Conservation (phyloP, 2,888 invertebrate species). For the Chromoteleia sp. region DNA sequence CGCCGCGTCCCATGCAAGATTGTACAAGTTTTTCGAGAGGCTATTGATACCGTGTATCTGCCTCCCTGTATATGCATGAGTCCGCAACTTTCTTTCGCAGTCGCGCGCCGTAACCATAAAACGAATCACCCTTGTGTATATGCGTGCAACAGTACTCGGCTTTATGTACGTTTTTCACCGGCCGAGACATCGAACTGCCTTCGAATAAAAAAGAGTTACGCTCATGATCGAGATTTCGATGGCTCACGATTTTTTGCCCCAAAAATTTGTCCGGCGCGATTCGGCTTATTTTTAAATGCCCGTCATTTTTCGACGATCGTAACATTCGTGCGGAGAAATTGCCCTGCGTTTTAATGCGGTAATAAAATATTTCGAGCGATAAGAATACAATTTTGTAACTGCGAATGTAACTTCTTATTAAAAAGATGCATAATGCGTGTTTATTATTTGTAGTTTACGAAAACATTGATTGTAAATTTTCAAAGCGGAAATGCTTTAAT, state of each 20-base stretch:
- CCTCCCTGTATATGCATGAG: conserved; percentile 80
- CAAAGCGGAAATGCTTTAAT: no score
- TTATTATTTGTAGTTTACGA: no score
- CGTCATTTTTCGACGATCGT: conserved; percentile 44
- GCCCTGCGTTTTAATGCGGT: conserved; percentile 5
- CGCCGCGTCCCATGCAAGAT: conserved; percentile 75
- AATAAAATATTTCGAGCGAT: conserved; percentile 1
- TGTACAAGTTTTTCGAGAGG: conserved; percentile 83
- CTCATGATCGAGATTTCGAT: conserved; percentile 67
- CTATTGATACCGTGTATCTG: conserved; percentile 79
- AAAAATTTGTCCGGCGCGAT: conserved; percentile 68
- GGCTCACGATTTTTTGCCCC: conserved; percentile 65
- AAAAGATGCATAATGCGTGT: no score
- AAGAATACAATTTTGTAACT: neutral
- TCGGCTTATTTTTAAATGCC: conserved; percentile 34
- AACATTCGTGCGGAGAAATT: conserved; percentile 22
- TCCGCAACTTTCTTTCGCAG: conserved; percentile 79
- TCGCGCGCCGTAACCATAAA: conserved; percentile 81
- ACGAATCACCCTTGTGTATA: conserved; percentile 76
- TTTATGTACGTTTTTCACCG: conserved; percentile 78
- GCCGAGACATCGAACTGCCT: conserved; percentile 71
- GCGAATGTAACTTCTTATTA: no score
- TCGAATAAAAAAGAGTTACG: conserved; percentile 64
- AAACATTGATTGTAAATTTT: no score
- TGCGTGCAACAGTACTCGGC: conserved; percentile 61